Percentiles rank a stretch among this genome's conserved stretches.
These are phyloP conservation scores for Choreutis nemorana DNA, from an alignment of 2,888 invertebrate species.

Conservation along the genomic window DNA sequence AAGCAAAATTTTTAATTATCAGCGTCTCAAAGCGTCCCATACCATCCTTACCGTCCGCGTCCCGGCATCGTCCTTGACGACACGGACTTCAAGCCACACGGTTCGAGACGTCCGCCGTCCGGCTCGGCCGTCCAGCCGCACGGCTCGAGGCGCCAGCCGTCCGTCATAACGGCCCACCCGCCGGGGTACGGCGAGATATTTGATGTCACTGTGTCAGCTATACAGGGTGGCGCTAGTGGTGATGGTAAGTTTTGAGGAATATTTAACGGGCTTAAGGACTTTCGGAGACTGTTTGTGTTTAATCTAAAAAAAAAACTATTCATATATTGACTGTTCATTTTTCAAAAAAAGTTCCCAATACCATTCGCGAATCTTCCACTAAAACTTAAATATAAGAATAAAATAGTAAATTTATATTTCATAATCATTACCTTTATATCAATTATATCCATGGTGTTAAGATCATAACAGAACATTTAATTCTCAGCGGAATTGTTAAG, in stretches of 20 bases:
- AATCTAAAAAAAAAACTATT: too few relatives aligned
- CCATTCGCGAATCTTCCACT: too few relatives aligned
- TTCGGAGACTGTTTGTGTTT: too few relatives aligned
- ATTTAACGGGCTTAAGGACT: too few relatives aligned
- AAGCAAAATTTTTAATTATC: slow-evolving; percentile 11
- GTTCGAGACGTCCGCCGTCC: slow-evolving; percentile 34
- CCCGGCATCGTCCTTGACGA: slow-evolving; percentile 90
- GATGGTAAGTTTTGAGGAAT: slow-evolving; percentile 13
- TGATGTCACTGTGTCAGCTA: slow-evolving; percentile 87
- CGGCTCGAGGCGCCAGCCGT: slow-evolving; percentile 29
- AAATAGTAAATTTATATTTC: neutral
- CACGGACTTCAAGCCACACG: slow-evolving; percentile 78
- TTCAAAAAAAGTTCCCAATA: neutral
- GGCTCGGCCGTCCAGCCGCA: slow-evolving; percentile 31
- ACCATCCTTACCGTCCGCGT: slow-evolving; percentile 76
- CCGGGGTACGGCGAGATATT: slow-evolving; percentile 80
- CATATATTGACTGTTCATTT: too few relatives aligned
- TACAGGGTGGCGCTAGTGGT: slow-evolving; percentile 72
- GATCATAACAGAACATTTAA: too few relatives aligned
- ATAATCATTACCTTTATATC: neutral
- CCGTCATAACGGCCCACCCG: slow-evolving; percentile 56
- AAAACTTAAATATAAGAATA: neutral
- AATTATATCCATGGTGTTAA: too few relatives aligned
- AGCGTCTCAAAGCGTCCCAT: slow-evolving; percentile 52
- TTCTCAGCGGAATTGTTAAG: too few relatives aligned